Evolutionary conservation across 2,888 invertebrate genomes (phyloP), one percentile per base, ranked within the genome.

Genomic region (Frankliniella intonsa): DNA sequence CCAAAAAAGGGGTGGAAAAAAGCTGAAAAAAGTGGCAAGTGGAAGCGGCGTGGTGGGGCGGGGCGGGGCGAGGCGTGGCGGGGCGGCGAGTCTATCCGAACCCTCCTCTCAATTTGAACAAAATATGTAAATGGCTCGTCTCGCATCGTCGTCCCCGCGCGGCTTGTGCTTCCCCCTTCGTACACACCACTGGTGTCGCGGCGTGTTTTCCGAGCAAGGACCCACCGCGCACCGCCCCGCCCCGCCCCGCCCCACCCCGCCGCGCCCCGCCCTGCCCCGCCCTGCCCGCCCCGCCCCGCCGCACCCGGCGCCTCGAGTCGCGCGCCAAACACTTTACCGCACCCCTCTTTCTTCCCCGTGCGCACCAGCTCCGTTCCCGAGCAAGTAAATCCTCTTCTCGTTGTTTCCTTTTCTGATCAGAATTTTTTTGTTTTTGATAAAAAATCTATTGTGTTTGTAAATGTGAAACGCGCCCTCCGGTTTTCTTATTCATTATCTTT

Each of bases 101-200:
- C 22, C 69, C 22, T 25, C 69, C 69, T 76, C 25, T 22, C 69
- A 25, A 76, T 76, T 76, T 76, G 69, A 22, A n/a, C 69, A 25
- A 76, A 76, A 76, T 76, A 76, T 76, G 69, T 25, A 76, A 76
- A 76, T 25, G 69, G 22, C 62, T 62, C 62, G 62, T 55, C 55
- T 14, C 55, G 55, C 55, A 12, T 17, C 55, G 55, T 55, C 55
- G 17, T 55, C 17, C 7, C 55, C 55, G 12, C 55, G 55, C 7
- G 12, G 55, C 55, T 55, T 12, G 55, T 55, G 2, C 5, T 38
- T 38, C 5, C 38, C 38, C 38, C 38, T 38, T 38, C 38, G 5
- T 38, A 38, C 38, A 38, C 38, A 38, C 38, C 38, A 38, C 38
- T 38, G 38, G 38, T 38, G 38, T 38, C 38, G 38, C 5, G 38